Evolutionary conservation across 2,113 vertebrate genomes (phyloP).

Genomic region (Monarcha castaneiventris): DNA sequence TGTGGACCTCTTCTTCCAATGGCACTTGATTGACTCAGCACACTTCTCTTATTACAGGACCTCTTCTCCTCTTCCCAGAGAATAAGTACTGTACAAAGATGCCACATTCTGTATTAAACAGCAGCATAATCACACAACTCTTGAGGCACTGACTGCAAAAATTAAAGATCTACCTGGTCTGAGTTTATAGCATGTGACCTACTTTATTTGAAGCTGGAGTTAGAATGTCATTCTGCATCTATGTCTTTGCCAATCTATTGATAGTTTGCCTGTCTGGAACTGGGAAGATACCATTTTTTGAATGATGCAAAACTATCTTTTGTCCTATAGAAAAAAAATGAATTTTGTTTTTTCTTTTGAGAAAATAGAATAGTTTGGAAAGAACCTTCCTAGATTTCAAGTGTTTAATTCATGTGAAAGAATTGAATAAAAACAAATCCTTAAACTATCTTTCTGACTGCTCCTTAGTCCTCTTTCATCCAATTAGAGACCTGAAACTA

Average conservation of each 20-base stretch:
- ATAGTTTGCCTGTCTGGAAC: not conserved
- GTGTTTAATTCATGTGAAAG: not conserved
- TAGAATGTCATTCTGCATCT: conserved; percentile 6
- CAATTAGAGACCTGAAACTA: not conserved
- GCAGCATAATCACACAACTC: conserved; percentile 20
- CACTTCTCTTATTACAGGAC: not conserved
- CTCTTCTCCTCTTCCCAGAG: not conserved
- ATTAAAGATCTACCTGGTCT: conserved; percentile 5
- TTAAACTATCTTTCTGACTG: not conserved
- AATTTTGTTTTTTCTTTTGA: not conserved
- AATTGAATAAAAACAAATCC: not conserved
- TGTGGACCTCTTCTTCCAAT: not conserved
- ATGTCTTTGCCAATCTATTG: not conserved
- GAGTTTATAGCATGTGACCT: conserved; percentile 24
- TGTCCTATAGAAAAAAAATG: not conserved
- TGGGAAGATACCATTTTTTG: not conserved
- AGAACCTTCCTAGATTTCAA: not conserved
- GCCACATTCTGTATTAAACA: conserved; percentile 5
- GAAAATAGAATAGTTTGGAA: not conserved
- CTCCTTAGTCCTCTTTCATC: not conserved
- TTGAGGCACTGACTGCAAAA: not conserved
- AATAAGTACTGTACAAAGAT: not conserved
- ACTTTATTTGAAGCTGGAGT: conserved; percentile 52
- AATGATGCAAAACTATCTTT: not conserved
- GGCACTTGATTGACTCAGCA: not conserved